Evolutionary conservation across 2,888 invertebrate species (phyloP).

Genomic region (Lepidonotus clava): DNA sequence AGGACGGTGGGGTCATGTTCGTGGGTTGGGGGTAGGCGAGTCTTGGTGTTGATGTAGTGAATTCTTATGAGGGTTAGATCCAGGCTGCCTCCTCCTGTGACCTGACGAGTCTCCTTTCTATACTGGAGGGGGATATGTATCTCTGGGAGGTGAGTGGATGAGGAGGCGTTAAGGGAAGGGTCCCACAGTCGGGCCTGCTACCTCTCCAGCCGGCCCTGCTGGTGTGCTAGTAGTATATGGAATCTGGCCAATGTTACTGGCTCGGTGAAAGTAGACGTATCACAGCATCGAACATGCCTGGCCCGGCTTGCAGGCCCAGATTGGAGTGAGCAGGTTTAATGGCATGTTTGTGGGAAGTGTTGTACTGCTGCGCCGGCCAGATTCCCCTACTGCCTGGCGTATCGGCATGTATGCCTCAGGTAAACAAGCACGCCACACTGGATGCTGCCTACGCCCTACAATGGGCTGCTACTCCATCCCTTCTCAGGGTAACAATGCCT

Average conservation of each 20-base stretch:
- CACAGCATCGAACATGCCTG: no score
- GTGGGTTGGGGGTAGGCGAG: background rate
- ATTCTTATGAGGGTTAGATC: no score
- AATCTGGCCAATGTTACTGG: background rate
- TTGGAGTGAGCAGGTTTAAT: no score
- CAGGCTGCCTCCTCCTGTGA: background rate
- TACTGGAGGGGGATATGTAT: slow-evolving; percentile 22
- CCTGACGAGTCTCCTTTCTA: slow-evolving; percentile 2
- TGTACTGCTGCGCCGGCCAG: no score
- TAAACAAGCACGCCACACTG: no score
- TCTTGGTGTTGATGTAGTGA: background rate
- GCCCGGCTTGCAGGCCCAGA: no score
- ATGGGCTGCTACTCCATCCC: no score
- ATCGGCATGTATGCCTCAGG: no score
- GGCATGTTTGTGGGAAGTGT: no score
- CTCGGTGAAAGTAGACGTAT: no score
- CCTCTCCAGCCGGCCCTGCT: background rate
- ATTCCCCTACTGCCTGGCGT: no score
- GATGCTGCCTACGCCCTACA: no score
- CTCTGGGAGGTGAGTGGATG: slow-evolving; percentile 38
- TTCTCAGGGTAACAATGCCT: background rate
- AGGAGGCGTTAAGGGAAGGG: background rate
- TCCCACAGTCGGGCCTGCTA: background rate
- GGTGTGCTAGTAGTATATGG: slow-evolving; percentile 13
- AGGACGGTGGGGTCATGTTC: background rate